These are phyloP conservation scores for Setophaga petechia DNA, from an alignment of 2,113 vertebrate species.

Conservation along the genomic window DNA sequence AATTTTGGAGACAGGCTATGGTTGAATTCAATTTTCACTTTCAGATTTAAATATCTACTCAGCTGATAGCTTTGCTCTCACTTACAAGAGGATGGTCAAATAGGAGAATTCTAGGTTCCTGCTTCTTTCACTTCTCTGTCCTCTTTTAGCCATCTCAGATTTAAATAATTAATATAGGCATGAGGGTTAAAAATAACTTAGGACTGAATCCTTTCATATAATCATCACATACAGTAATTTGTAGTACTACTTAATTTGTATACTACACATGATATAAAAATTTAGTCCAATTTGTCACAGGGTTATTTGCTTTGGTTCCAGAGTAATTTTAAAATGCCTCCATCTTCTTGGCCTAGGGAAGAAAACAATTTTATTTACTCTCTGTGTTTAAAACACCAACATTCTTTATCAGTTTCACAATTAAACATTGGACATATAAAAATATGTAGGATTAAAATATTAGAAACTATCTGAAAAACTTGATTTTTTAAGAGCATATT, in stretches of 20 bases:
- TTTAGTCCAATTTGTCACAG: background rate
- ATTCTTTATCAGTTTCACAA: background rate
- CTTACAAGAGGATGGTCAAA: background rate
- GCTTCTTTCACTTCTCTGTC: background rate
- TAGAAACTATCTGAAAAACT: background rate
- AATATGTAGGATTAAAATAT: background rate
- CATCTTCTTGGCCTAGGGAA: background rate
- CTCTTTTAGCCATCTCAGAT: background rate
- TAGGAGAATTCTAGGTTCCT: background rate
- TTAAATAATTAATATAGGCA: background rate
- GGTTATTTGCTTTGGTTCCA: background rate
- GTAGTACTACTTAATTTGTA: background rate
- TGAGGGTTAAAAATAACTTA: background rate
- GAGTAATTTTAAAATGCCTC: background rate
- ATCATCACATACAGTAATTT: background rate
- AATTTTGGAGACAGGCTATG: background rate
- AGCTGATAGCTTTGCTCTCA: background rate
- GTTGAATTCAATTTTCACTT: background rate
- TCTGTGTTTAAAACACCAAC: background rate
- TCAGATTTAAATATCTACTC: background rate
- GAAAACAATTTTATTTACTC: background rate
- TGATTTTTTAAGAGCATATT: background rate
- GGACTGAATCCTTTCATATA: background rate
- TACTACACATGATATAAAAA: background rate
- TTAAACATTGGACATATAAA: background rate